Percentiles rank a stretch among this genome's conserved stretches.
Evolutionary conservation across 1,140 invertebrate genomes (phyloP).

Genomic region (Aradophagus sp.): DNA sequence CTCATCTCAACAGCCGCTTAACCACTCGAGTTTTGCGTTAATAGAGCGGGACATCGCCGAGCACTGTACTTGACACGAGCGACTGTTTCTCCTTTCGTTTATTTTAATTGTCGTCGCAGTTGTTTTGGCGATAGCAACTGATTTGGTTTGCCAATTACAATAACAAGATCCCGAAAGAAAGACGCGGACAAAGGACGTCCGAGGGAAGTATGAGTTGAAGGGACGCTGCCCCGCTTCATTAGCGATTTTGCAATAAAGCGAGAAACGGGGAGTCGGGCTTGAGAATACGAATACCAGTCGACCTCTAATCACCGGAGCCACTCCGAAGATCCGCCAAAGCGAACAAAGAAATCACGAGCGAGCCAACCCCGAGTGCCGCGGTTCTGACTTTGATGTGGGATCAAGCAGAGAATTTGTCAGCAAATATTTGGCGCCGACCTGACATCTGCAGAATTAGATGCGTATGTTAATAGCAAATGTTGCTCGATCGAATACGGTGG

Average conservation of each 20-base stretch:
- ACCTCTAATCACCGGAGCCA: conserved; percentile 65
- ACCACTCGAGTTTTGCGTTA: conserved; percentile 51
- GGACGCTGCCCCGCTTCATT: conserved; percentile 63
- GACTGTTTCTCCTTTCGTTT: conserved; percentile 40
- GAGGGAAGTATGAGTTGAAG: conserved; percentile 12
- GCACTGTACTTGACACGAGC: conserved; percentile 55
- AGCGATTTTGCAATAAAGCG: conserved; percentile 67
- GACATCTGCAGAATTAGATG: no score
- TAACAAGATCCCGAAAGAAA: conserved; percentile 28
- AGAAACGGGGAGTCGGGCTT: conserved; percentile 15
- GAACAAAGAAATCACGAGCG: conserved; percentile 36
- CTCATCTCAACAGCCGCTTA: conserved; percentile 35
- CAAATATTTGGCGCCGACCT: no score
- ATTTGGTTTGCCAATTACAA: conserved; percentile 52
- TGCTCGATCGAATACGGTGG: no score
- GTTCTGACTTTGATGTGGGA: no score
- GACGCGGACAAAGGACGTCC: conserved; percentile 22
- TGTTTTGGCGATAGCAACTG: conserved; percentile 43
- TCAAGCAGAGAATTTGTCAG: no score
- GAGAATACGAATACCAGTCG: conserved; percentile 59
- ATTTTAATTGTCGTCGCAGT: conserved; percentile 49
- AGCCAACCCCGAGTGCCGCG: no score
- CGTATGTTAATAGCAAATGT: no score
- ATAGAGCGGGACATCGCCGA: conserved; percentile 38
- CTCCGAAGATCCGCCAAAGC: no score